A percentile compares a stretch with the other conserved stretches of the same genome.
These are phyloP conservation scores for Polia nebulosa DNA, from an alignment of 2,888 invertebrate genomes.

Conservation along the genomic window DNA sequence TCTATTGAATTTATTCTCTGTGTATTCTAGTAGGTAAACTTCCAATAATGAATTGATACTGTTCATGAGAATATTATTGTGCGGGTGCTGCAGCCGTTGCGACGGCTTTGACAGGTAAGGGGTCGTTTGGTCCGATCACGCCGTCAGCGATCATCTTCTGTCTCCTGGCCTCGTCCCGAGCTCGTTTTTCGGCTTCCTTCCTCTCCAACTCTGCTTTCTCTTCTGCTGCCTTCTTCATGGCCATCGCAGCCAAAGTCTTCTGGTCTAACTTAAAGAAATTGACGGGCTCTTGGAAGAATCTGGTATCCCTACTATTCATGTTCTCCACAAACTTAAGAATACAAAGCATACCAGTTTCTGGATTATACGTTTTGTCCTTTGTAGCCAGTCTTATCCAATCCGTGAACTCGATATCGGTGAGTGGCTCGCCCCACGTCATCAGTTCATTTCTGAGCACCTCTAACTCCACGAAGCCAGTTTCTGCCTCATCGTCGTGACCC, in stretches of 20 bases:
- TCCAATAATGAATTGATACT: not conserved
- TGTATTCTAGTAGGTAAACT: not conserved
- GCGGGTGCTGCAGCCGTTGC: not conserved
- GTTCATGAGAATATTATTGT: not conserved
- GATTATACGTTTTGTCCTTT: conserved; percentile 82
- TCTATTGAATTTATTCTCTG: not conserved
- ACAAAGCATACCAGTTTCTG: conserved; percentile 76
- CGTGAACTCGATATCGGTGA: conserved; percentile 81
- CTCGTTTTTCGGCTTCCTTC: conserved; percentile 80
- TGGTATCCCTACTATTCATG: conserved; percentile 83
- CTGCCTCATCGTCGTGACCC: conserved; percentile 80
- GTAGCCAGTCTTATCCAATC: conserved; percentile 81
- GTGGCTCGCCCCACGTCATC: conserved; percentile 84
- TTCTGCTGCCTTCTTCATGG: conserved; percentile 82
- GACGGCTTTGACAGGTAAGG: not conserved
- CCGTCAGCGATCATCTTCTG: conserved; percentile 84
- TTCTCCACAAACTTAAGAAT: conserved; percentile 85
- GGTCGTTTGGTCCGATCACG: conserved; percentile 70
- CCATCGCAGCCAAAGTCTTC: conserved; percentile 85
- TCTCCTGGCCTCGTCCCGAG: conserved; percentile 82
- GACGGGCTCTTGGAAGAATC: conserved; percentile 82
- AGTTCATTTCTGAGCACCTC: conserved; percentile 80
- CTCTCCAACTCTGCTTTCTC: conserved; percentile 80
- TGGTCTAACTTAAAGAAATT: conserved; percentile 88
- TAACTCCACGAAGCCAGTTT: conserved; percentile 79